Percentiles rank a stretch among this genome's conserved stretches.
These are phyloP conservation scores for Galaxias olidus DNA, from an alignment of 2,797 vertebrate species.

Conservation along the genomic window DNA sequence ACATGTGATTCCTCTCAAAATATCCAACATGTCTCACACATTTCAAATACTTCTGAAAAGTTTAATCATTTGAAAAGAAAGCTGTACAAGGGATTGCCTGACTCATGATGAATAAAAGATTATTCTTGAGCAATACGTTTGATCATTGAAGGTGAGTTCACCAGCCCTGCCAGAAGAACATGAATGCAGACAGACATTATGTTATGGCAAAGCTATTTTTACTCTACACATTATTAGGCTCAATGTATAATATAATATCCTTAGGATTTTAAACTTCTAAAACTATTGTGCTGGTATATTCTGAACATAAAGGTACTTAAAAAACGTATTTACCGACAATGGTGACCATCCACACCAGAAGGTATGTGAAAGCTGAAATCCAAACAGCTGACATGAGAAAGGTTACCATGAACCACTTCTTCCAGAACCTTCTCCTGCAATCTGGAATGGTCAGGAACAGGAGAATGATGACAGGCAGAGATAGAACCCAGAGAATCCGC, in stretches of 20 bases:
- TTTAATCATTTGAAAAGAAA: not conserved
- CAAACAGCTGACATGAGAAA: conserved; percentile 96
- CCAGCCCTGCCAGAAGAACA: no score
- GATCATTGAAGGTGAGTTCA: no score
- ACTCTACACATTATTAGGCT: not conserved
- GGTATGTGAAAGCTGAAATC: conserved; percentile 94
- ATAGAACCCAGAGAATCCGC: conserved; percentile 92
- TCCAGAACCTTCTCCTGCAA: conserved; percentile 91
- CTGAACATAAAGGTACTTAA: not conserved
- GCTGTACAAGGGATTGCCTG: not conserved
- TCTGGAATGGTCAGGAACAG: conserved; percentile 90
- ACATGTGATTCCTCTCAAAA: conserved; percentile 73
- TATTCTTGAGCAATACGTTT: no score
- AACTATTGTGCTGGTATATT: not conserved
- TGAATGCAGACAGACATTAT: no score
- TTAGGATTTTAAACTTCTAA: not conserved
- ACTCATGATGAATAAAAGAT: no score
- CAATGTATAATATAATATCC: not conserved
- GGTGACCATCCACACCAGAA: conserved; percentile 98
- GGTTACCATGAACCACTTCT: conserved; percentile 87
- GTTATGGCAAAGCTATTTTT: no score
- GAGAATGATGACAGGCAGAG: conserved; percentile 85
- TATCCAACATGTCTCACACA: conserved; percentile 52
- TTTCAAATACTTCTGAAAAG: conserved; percentile 13
- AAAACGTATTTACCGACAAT: conserved; percentile 80